phyloP scores from a whole-genome alignment of 1,140 invertebrate genomes.

The Drosophila mauritiana region DNA sequence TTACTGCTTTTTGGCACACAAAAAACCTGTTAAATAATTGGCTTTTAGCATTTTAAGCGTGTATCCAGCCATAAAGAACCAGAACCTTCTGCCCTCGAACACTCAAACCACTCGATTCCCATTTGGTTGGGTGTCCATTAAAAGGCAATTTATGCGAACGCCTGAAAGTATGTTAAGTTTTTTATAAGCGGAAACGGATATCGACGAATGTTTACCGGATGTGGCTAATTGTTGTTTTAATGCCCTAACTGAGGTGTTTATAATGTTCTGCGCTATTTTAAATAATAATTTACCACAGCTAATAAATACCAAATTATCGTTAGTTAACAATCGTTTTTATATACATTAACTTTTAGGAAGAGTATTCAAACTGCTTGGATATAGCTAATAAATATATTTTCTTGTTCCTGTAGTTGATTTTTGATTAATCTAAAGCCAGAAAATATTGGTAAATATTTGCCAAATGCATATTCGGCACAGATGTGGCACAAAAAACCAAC shows the following conservation, averaged over 20 bases:
- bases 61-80: conserved; percentile 47
- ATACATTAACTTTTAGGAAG: neutral
- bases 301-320: no score
- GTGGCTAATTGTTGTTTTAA: conserved; percentile 42
- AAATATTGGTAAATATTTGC: conserved; percentile 53
- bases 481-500: conserved; percentile 25
- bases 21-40: conserved; percentile 50
- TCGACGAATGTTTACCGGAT: conserved; percentile 12
- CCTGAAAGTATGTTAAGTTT: conserved; percentile 40
- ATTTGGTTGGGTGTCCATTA: conserved; percentile 38
- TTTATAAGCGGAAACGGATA: conserved; percentile 29
- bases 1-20: conserved; percentile 22
- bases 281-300: no score
- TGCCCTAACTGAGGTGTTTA: conserved; percentile 3
- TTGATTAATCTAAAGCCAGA: conserved; percentile 51
- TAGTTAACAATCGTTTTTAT: neutral
- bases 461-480: conserved; percentile 35
- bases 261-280: neutral
- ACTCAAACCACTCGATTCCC: conserved; percentile 12
- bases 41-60: conserved; percentile 53
- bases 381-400: neutral
- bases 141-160: conserved; percentile 46
- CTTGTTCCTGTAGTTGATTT: conserved; percentile 20
- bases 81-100: conserved; percentile 15
- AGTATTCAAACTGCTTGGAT: neutral